These are phyloP conservation scores for Ibidorhyncha struthersii DNA, from an alignment of 2,113 vertebrate genomes.

Conservation along the genomic window DNA sequence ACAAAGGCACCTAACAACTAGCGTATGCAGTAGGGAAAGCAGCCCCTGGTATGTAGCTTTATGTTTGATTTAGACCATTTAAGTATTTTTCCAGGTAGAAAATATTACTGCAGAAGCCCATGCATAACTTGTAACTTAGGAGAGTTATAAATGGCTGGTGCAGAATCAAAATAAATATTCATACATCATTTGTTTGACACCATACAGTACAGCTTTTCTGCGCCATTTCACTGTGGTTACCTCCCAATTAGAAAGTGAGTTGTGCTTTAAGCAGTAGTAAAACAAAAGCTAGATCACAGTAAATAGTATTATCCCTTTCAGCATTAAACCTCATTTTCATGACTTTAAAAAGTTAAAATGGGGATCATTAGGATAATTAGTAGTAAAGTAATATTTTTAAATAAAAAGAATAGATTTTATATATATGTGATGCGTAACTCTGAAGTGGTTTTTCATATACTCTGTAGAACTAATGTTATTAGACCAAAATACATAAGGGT, in stretches of 20 bases:
- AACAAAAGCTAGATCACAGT: neutral
- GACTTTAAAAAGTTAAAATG: neutral
- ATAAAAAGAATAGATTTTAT: neutral
- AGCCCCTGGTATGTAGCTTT: neutral
- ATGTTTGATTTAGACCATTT: neutral
- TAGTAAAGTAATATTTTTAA: neutral
- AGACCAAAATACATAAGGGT: neutral
- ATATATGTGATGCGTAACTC: neutral
- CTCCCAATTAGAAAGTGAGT: neutral
- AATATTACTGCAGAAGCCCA: neutral
- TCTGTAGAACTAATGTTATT: neutral
- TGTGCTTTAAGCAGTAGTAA: neutral
- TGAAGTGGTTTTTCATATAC: neutral
- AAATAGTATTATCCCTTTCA: neutral
- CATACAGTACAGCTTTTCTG: neutral
- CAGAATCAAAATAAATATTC: neutral
- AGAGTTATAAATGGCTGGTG: neutral
- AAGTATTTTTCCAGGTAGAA: neutral
- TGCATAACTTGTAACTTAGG: neutral
- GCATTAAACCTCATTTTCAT: neutral
- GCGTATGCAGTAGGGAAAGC: neutral
- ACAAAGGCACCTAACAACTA: neutral
- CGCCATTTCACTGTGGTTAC: neutral
- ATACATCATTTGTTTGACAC: neutral
- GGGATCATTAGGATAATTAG: neutral